Base-by-base conservation (phyloP, 2,888 invertebrate species). In the Erebia palarica region DNA sequence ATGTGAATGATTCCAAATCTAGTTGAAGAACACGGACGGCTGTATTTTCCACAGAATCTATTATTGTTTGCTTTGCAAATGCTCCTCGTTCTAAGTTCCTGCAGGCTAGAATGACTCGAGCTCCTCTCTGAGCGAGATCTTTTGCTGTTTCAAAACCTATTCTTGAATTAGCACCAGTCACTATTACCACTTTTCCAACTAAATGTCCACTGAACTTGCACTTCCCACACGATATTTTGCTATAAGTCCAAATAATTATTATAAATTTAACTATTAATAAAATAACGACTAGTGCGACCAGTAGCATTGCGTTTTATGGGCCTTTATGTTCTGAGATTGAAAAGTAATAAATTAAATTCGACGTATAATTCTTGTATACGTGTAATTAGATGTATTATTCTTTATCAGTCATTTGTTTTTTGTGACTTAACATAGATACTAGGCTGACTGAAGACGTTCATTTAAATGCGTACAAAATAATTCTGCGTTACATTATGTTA, bases 81-180 rank as follows among this genome's bases (percentile, higher is more conserved):
- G 93, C 94, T 1, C 96, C 97, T 44, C 94, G 93, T 67, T 94
- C 94, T 74, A 95, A 81, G 82, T 96, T 96, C 76, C 97, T 93
- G 84, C 97, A 97, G 0, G 96, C 97, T 94, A 97, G 94, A 63
- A 97, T 96, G 9, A 97, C 93, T 69, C 95, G 94, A 0, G 96
- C 97, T 18, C 96, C 96, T 79, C 96, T 92, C 73, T 93, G 94
- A 0, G 96, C 96, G 63, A 96, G 80, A 79, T 96, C 95, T 75
- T 92, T 93, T 0, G 96, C 95, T 0, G 96, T 96, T 84, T 96
- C 95, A 79, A 94, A 95, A 47, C 97, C 97, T 79, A 96, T 96
- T 10, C 97, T 97, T 76, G 95, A 94, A 76, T 96, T 97, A 66
- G 96, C 96, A 47, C 97, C 98, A 42, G 97, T 98, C 59, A 98